Base-by-base conservation (phyloP, 2,888 invertebrate species). In the Stenurella melanura region DNA sequence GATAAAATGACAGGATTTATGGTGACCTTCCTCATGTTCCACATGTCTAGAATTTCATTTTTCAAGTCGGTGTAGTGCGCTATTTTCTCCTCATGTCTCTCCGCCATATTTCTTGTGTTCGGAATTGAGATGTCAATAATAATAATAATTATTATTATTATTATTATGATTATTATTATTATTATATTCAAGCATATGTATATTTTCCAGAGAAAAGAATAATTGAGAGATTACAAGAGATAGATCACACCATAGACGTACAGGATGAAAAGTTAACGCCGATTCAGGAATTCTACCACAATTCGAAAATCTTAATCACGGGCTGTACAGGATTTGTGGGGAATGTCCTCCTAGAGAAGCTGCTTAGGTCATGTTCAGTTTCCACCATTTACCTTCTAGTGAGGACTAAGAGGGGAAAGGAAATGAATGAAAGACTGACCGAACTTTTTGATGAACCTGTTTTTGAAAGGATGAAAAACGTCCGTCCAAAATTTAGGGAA, bases 361-460 rank as follows among this genome's bases (percentile, higher is more conserved):
- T 87, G 18, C 73, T 87, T 6, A 78, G 81, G 6, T 78, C 79
- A 0, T 87, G 86, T 70, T 82, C 85, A 54, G 67, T 86, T 6
- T 82, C 83, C 12, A 84, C 78, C 15, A 76, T 87, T 30, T 87
- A 85, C 70, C 61, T 88, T 18, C 67, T 88, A 54, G 79, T 86
- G 4, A 76, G 88, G 10, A 78, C 81, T 11, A 88, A 87, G 75
- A 86, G 84, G 18, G 87, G 87, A 9, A 84, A 84, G 38, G 77
- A 80, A 21, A 72, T 80, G 21, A 64, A 82, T 21, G 73, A 76
- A 0, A 80, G 87, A 57, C 79, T 87, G 17, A 90, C 92, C 42
- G 92, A 93, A 73, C 90, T 93, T 76, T 91, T 92, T 75, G 91
- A 92, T 64, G 91, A 92, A 89, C 11, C 80, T 92, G 74, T 73